Evolutionary conservation across 2,113 vertebrate species (phyloP), one percentile per base, ranked within the genome.

Genomic region (Carlito syrichta): DNA sequence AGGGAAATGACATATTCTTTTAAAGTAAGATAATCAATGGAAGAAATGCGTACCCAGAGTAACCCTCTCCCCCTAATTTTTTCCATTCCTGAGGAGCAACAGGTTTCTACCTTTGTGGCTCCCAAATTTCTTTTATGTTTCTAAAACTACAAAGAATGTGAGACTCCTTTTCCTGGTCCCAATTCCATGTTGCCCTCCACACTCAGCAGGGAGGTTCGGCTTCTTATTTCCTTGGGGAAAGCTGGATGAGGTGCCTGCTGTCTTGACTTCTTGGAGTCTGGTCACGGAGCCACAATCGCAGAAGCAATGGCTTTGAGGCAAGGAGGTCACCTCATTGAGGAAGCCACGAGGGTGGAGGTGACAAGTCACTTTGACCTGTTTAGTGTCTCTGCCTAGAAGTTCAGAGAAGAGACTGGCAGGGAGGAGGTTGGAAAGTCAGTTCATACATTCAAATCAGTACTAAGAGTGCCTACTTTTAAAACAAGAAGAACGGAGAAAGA

Each of bases 1-100:
- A 93, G 77, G 71, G 95, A 98, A 98, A 98, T 92, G 95, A 63
- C 84, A 97, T 84, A 95, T 86, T 95, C 66, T 76, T 63, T 96
- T 96, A 78, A 95, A 97, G 86, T 95, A 89, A 93, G 97, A 60
- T 86, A 96, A 97, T 90, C 95, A 97, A 68, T 97, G 98, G 98
- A 98, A 97, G 98, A 98, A 98, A 96, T 96, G 95, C 95, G 76
- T 69, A 94, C 60, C 4, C 0, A 40, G 94, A 97, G 56, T 97
- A 98, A 96, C 92, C 84, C 69, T 88, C 93, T 97, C 73, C 71
- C 94, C 96, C 89, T 97, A 91, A 48, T 66, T 97, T 97, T 91
- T 94, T 95, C 63, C 83, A 54, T 93, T 74, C 69, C 76, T 10
- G 7, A 76, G 86, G 90, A 98, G 90, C 88, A 48, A 30, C 0